Evolutionary conservation across 2,797 vertebrate genomes (phyloP).

Genomic region (Rachycentron canadum): DNA sequence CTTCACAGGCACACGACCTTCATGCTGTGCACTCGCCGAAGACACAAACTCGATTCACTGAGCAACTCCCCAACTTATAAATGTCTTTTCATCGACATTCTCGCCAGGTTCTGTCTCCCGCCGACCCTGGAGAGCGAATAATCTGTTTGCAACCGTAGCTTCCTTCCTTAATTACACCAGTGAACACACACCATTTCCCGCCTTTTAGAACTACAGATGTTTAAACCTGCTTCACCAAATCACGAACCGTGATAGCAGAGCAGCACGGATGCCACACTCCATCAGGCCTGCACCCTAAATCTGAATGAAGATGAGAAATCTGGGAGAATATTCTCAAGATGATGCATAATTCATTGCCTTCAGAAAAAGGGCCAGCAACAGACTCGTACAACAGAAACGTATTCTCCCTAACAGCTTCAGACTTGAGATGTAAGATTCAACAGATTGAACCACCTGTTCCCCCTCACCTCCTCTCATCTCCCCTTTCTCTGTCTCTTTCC

Average conservation of each 20-base stretch:
- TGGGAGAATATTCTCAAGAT: slow-evolving; percentile 49
- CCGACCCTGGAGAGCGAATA: slow-evolving; percentile 31
- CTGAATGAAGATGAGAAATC: slow-evolving; percentile 58
- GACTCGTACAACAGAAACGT: slow-evolving; percentile 31
- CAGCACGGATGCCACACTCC: slow-evolving; percentile 22
- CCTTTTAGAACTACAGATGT: neutral
- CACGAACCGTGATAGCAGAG: slow-evolving; percentile 10
- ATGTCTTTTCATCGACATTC: neutral
- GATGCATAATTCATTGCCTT: slow-evolving; percentile 69
- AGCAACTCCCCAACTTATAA: neutral
- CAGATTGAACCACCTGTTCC: slow-evolving; percentile 93
- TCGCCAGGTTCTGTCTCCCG: slow-evolving; percentile 4
- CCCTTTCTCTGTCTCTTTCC: slow-evolving; percentile 26
- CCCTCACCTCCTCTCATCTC: slow-evolving; percentile 40
- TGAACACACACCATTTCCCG: neutral
- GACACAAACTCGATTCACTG: slow-evolving; percentile 27
- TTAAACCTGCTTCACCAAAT: slow-evolving; percentile 3
- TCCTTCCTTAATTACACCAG: slow-evolving; percentile 6
- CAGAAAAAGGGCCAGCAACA: slow-evolving; percentile 39
- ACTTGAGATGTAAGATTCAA: slow-evolving; percentile 76
- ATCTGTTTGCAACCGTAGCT: slow-evolving; percentile 3
- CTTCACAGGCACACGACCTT: slow-evolving; percentile 69
- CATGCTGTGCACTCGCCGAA: slow-evolving; percentile 44
- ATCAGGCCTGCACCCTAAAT: slow-evolving; percentile 53
- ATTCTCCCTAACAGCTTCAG: slow-evolving; percentile 56